A percentile compares a stretch with the other conserved stretches of the same genome.
Conservation (phyloP, 2,888 invertebrate genomes). For the Nebria salina region DNA sequence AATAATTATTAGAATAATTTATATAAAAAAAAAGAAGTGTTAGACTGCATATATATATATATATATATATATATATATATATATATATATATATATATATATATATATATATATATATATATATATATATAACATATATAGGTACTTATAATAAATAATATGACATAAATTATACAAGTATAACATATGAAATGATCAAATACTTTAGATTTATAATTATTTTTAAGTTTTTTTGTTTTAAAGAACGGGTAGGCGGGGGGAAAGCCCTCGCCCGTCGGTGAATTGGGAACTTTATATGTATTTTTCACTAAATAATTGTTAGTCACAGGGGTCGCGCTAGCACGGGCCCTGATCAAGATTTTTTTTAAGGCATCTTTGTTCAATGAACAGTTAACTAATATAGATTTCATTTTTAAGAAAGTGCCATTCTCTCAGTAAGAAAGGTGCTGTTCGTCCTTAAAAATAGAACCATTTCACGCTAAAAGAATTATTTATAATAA, state of each 20-base stretch:
- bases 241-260: conserved; percentile 36
- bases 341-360: conserved; percentile 45
- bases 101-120: not conserved
- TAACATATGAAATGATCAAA: conserved; percentile 5
- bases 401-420: conserved; percentile 47
- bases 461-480: conserved; percentile 47
- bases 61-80: not conserved
- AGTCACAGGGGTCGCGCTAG: conserved; percentile 43
- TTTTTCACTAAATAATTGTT: conserved; percentile 47
- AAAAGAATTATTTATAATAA: conserved; percentile 47
- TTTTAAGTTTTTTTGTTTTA: conserved; percentile 17
- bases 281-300: conserved; percentile 46
- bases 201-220: conserved; percentile 8
- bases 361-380: conserved; percentile 46
- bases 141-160: conserved; percentile 7
- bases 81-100: not conserved
- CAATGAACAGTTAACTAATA: conserved; percentile 47
- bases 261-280: conserved; percentile 32
- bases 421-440: conserved; percentile 47
- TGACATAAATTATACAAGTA: conserved; percentile 16
- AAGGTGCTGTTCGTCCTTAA: conserved; percentile 46
- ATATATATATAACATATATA: not conserved
- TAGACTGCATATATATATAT: not conserved
- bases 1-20: not conserved
- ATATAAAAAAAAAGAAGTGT: not conserved